phyloP scores from a whole-genome alignment of 23 tunicate genomes.

The Styela clava region DNA sequence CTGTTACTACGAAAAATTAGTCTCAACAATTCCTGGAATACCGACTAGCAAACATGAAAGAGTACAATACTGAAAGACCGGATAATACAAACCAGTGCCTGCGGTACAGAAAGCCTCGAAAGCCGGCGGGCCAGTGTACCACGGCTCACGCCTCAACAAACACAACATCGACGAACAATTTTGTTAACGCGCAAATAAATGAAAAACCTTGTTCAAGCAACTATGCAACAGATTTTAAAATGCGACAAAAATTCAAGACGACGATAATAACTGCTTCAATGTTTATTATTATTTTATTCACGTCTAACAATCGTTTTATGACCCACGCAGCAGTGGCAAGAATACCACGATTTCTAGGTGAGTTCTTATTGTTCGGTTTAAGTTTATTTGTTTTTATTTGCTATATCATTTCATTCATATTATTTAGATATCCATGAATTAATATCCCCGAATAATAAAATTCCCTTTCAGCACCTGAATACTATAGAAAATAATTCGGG shows the following conservation, averaged over 20 bases:
- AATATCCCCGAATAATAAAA: too few relatives aligned
- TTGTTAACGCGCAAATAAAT: neutral
- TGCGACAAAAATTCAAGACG: neutral
- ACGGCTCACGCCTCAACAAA: neutral
- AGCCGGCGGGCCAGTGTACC: neutral
- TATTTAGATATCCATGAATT: too few relatives aligned
- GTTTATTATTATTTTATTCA: neutral
- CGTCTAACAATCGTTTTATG: neutral
- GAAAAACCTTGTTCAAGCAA: neutral
- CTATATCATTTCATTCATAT: too few relatives aligned
- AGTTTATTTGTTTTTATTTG: too few relatives aligned
- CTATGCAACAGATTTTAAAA: neutral
- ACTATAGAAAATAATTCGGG: too few relatives aligned
- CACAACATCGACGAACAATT: neutral
- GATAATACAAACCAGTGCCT: neutral
- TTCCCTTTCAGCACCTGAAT: too few relatives aligned
- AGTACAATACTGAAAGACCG: neutral
- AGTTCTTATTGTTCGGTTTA: too few relatives aligned
- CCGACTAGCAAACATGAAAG: neutral
- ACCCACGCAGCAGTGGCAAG: constrained; percentile 25
- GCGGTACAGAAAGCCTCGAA: neutral
- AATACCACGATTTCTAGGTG: constrained; percentile 6
- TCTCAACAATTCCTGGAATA: too few relatives aligned
- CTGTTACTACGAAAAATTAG: too few relatives aligned
- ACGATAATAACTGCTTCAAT: neutral